These are phyloP conservation scores for Pemphredon lugubris DNA, from an alignment of 2,888 invertebrate species.

Conservation along the genomic window DNA sequence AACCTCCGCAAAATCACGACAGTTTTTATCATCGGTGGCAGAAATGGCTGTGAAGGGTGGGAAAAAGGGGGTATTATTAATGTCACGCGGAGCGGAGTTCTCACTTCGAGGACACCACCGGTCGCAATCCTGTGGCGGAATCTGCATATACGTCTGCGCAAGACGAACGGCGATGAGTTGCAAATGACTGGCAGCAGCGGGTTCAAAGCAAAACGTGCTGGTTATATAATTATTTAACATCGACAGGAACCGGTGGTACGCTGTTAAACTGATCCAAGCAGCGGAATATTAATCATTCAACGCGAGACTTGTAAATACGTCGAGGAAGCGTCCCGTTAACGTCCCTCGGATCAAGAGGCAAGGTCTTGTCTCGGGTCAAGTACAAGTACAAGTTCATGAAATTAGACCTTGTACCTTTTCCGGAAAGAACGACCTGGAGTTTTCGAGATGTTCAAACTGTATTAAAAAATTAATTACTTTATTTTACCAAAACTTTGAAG, in stretches of 20 bases:
- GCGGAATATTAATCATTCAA: neutral
- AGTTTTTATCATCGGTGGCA: neutral
- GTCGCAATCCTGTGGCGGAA: conserved; percentile 3
- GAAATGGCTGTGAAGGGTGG: neutral
- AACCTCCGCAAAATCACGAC: conserved; percentile 6
- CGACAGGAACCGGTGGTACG: neutral
- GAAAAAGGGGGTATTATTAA: conserved; percentile 16
- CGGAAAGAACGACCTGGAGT: too few species aligned
- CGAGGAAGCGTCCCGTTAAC: neutral
- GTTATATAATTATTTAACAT: neutral
- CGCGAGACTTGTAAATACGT: neutral
- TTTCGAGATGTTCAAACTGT: too few species aligned
- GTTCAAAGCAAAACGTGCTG: conserved; percentile 1
- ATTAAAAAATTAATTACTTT: too few species aligned
- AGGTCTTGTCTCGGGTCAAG: too few species aligned
- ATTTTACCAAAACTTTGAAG: too few species aligned
- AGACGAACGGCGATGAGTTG: neutral
- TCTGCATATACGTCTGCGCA: conserved; percentile 25
- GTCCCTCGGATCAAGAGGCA: too few species aligned
- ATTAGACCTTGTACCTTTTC: too few species aligned
- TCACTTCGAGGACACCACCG: neutral
- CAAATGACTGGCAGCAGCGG: neutral
- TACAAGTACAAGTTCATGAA: too few species aligned
- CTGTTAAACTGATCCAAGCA: neutral
- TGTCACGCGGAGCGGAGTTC: neutral